Evolutionary conservation across 2,113 vertebrate species (phyloP), one percentile per base, ranked within the genome.

Genomic region (Burhinus bistriatus): DNA sequence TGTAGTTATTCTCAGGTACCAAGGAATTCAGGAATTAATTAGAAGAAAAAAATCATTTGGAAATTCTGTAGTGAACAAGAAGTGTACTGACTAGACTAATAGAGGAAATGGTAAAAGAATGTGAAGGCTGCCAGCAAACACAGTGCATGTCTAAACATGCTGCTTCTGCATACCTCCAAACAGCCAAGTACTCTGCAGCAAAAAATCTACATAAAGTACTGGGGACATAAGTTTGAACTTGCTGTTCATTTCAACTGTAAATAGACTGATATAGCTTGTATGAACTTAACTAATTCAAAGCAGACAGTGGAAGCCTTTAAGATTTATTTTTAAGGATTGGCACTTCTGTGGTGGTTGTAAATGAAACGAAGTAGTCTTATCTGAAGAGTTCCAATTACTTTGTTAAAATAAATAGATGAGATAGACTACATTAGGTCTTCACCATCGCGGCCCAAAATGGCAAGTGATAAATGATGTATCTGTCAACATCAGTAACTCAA

Each of bases 71-170:
- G 57, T 23, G 73, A 79, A 89, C 29, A 82, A 59, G n/a, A 55
- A 65, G 11, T 23, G 36, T 9, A 61, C 36, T 69, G 44, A 44
- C 49, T 57, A 40, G 40, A 40, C 19, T 49, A 49, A 83, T 1
- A 42, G 27, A 93, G 70, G 27, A 57, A 80, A 57, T 30, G 62
- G 45, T n/a, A 38, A 79, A 93, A n/a, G 78, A 91, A 88, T n/a
- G 73, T 57, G 49, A 62, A 89, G 25, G 78, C 79, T 49, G 52
- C 75, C 92, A 86, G 93, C 54, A 85, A 94, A 58, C 36, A 18
- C 19, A 5, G 49, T 15, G 42, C 96, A 9, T 93, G 96, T 89
- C 82, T 32, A 9, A 90, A 96, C 96, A 62, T 4, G 96, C 85
- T 73, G 75, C 58, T 85, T 65, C 66, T 85, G 44, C 51, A 21